phyloP scores from a whole-genome alignment of 2,888 invertebrate genomes.

The Resseliella maxima region DNA sequence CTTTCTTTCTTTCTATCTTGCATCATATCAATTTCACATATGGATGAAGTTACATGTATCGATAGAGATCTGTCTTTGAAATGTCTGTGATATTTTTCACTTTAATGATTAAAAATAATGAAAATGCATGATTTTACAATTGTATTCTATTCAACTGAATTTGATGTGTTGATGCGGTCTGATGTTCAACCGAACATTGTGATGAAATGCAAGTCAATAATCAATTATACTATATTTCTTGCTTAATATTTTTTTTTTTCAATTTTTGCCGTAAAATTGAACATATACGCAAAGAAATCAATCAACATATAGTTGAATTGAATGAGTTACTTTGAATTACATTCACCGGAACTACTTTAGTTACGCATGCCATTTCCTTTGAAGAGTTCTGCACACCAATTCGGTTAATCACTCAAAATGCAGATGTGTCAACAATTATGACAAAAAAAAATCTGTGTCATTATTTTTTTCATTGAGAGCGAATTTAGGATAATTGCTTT shows the following conservation, averaged over 20 bases:
- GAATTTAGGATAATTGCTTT: neutral
- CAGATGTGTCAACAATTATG: neutral
- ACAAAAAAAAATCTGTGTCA: neutral
- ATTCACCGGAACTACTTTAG: constrained; percentile 53
- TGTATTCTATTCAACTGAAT: constrained; percentile 8
- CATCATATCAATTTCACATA: too few relatives aligned
- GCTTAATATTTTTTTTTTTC: neutral
- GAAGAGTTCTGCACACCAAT: neutral
- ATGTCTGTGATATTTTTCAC: constrained; percentile 20
- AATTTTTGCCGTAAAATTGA: neutral
- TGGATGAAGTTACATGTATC: too few relatives aligned
- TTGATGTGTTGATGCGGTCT: neutral
- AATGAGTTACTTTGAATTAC: constrained; percentile 34
- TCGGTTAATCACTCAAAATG: constrained; percentile 10
- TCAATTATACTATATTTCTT: neutral
- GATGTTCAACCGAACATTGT: neutral
- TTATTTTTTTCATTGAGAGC: neutral
- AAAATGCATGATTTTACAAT: constrained; percentile 38
- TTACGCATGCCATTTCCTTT: constrained; percentile 35
- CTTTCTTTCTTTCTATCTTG: neutral
- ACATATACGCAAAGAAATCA: constrained; percentile 14
- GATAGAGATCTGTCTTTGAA: too few relatives aligned
- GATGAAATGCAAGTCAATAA: neutral
- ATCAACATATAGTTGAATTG: neutral
- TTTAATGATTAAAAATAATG: constrained; percentile 48